Evolutionary conservation across 2,797 vertebrate species (phyloP), one percentile per base, ranked within the genome.

Genomic region (Microtus agrestis): DNA sequence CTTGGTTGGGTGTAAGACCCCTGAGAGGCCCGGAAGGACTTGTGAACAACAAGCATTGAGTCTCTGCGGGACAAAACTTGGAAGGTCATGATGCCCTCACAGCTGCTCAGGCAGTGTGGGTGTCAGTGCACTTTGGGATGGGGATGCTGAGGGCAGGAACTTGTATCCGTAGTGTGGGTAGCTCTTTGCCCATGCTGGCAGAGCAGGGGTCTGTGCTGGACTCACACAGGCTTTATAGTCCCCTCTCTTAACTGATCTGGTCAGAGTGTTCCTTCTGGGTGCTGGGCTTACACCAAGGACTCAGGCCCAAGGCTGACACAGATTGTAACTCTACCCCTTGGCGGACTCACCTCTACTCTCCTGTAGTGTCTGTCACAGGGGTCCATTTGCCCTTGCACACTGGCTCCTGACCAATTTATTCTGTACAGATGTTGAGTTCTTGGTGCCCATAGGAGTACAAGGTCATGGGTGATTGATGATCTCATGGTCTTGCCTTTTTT

Each of bases 381-480:
- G 37, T 43, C 3, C 31, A 10, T 25, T 80, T 2, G 43, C 6
- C 63, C 29, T 65, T 6, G 25, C 76, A 10, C 6, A 46, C 23
- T 46, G 12, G 48, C 40, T 95, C 65, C 31, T 86, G 15, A 43
- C 13, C 2, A 2, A 23, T 65, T 65, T 65, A 34, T 65, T 31
- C 10, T n/a, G 12, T 25, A 29, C 21, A 56, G 51, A 6, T 54
- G 80, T n/a, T 14, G 3, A 8, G 3, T 65, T 71, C 54, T 43
- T 19, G 15, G 76, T 9, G 29, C 54, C 31, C 29, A 11, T 12
- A 5, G 25, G 69, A 74, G 48, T 0, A 2, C 40, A 15, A 17
- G 61, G 56, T 61, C 6, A 0, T 0, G 4, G 56, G 59, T 46
- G 13, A 48, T 9, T 12, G 7, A n/a, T 14, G 15, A 17, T 31